phyloP scores from a whole-genome alignment of 2,888 invertebrate genomes.

The Cosmorhoe ocellata region DNA sequence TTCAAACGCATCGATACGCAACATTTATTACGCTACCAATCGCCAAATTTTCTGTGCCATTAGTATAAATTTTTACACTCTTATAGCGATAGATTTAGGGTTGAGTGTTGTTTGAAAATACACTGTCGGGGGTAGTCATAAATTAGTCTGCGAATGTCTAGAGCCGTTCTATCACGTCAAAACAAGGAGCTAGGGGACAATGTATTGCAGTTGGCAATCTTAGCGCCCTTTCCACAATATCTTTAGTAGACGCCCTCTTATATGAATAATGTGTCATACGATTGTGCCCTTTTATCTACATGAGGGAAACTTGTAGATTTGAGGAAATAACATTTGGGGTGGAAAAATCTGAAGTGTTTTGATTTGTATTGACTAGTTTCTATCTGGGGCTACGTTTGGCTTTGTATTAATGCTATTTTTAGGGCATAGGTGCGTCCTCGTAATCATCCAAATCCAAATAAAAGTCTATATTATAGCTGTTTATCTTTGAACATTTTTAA shows the following conservation, averaged over 20 bases:
- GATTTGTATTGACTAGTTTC: constrained; percentile 27
- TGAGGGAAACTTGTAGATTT: constrained; percentile 61
- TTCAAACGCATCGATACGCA: constrained; percentile 80
- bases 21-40: constrained; percentile 74
- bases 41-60: constrained; percentile 37
- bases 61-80: constrained; percentile 8
- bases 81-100: constrained; percentile 29
- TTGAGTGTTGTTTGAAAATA: constrained; percentile 25
- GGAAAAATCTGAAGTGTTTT: constrained; percentile 33
- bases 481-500: no score
- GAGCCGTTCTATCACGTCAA: constrained; percentile 77
- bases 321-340: constrained; percentile 37
- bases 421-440: no score
- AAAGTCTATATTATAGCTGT: no score
- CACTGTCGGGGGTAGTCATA: constrained; percentile 33
- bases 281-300: constrained; percentile 74
- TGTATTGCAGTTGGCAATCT: constrained; percentile 80
- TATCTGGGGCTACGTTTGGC: background rate
- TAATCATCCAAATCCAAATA: background rate
- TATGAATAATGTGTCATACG: constrained; percentile 80
- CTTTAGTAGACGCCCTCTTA: constrained; percentile 77
- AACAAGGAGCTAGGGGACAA: constrained; percentile 76
- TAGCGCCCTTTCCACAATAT: constrained; percentile 81
- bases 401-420: no score
- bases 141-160: constrained; percentile 61